Base-by-base conservation (phyloP, 2,797 vertebrate species). In the Loris lydekkerianus region DNA sequence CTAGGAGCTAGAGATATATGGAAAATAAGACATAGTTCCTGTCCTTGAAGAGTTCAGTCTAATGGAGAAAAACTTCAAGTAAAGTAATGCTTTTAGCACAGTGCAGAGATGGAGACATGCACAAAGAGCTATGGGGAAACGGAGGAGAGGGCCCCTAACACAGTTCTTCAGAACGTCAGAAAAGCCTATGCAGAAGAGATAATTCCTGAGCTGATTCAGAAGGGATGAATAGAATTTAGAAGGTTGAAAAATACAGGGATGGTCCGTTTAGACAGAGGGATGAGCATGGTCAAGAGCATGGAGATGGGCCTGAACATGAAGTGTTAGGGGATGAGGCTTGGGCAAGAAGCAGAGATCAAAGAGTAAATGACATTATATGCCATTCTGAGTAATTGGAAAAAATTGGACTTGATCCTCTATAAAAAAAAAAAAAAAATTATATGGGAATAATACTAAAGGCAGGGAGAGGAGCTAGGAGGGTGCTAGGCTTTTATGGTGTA, bases 391-490 rank as follows among this genome's bases (percentile, higher is more conserved):
- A 82, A 63, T 49, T 37, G 21, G 65, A 29, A 72, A 73, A 73
- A 77, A n/a, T 67, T 88, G 61, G 31, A 70, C 63, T 95, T 77
- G 80, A 70, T 85, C 18, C 75, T 73, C 31, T 72, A 25, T 91
- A 60, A 81, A 67, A 60, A 23, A 34, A 34, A 34, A 34, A 34
- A 34, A 34, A 31, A 91, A 49, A 80, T 67, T 7, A 63, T 15
- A 69, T 78, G 61, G 31, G 9, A 20, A 20, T 9, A 49, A 78
- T 27, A 49, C 34, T 17, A 78, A 91, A 67, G 76, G 20, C 65
- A 75, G 77, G 9, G 25, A 14, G 67, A 65, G 76, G 76, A 63
- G 61, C 15, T 69, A 76, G 43, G 46, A 86, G 21, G 27, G 20
- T 65, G 5, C 56, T 29, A 56, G 46, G 70, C 70, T 61, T 40